phyloP scores from a whole-genome alignment of 1,140 invertebrate genomes.

The Sminthurinus signatus region DNA sequence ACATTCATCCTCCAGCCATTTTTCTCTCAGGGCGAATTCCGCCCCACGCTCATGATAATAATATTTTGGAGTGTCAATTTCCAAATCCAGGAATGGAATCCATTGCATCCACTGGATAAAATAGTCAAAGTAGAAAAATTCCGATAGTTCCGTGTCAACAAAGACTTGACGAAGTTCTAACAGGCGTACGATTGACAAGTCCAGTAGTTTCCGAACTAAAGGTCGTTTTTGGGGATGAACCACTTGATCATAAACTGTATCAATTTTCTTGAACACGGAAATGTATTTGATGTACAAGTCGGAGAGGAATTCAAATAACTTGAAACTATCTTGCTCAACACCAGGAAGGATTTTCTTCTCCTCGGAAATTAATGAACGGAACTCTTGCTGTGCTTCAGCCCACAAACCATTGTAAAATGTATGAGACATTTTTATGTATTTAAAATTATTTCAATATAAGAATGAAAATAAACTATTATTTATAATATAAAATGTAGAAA shows the following conservation, averaged over 20 bases:
- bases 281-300: constrained; percentile 23
- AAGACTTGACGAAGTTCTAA: constrained; percentile 48
- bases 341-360: constrained; percentile 4
- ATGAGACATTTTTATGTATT: constrained; percentile 20
- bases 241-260: constrained; percentile 80
- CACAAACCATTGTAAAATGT: constrained; percentile 26
- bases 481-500: too few relatives aligned
- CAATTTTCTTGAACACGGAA: constrained; percentile 48
- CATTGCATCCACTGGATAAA: constrained; percentile 28
- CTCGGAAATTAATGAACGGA: not conserved
- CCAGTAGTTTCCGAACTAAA: constrained; percentile 68
- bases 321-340: not conserved
- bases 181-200: constrained; percentile 67
- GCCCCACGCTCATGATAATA: constrained; percentile 38
- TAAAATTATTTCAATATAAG: too few relatives aligned
- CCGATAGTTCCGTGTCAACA: constrained; percentile 15
- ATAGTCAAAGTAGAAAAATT: constrained; percentile 52
- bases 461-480: too few relatives aligned
- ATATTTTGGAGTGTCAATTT: constrained; percentile 52
- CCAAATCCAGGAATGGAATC: constrained; percentile 49
- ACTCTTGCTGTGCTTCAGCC: constrained; percentile 22
- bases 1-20: constrained; percentile 1
- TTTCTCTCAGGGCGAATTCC: not conserved
- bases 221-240: constrained; percentile 86
- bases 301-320: constrained; percentile 5